phyloP scores from a whole-genome alignment of 2,797 vertebrate species.

The Falco columbarius region DNA sequence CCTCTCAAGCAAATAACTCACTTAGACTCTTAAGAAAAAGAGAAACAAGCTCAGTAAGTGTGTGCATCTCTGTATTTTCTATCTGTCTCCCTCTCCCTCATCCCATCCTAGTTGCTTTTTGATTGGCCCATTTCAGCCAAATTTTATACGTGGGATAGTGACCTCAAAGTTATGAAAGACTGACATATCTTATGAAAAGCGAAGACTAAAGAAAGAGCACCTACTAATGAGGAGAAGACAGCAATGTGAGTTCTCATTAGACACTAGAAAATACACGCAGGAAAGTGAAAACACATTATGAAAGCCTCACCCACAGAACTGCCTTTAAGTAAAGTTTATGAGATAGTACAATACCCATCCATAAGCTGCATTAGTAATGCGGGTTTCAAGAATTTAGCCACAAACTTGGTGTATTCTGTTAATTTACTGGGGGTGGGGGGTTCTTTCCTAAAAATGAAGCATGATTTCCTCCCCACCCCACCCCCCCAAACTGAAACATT shows the following conservation, averaged over 20 bases:
- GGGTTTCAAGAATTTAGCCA: not conserved
- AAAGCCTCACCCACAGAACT: not conserved
- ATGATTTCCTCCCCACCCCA: too few relatives aligned
- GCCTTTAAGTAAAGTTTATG: not conserved
- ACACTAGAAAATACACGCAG: rapidly evolving
- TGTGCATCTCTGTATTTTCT: not conserved
- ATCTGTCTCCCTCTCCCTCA: rapidly evolving
- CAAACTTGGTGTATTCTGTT: not conserved
- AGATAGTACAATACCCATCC: not conserved
- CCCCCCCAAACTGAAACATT: not conserved
- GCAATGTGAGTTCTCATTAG: not conserved
- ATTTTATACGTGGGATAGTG: not conserved
- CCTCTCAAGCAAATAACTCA: not conserved
- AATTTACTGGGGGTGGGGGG: not conserved
- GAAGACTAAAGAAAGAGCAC: not conserved
- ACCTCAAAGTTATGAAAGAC: not conserved
- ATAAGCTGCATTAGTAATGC: not conserved
- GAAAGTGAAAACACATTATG: not conserved
- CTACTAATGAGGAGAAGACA: not conserved
- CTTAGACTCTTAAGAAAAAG: not conserved
- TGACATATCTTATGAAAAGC: not conserved
- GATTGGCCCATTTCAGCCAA: not conserved
- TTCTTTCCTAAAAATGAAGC: not conserved
- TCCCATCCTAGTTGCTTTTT: not conserved
- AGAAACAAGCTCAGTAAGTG: not conserved